A percentile compares a stretch with the other conserved stretches of the same genome.
Conservation (phyloP, 1,140 invertebrate genomes). For the Pseudomyrmex pallidus region DNA sequence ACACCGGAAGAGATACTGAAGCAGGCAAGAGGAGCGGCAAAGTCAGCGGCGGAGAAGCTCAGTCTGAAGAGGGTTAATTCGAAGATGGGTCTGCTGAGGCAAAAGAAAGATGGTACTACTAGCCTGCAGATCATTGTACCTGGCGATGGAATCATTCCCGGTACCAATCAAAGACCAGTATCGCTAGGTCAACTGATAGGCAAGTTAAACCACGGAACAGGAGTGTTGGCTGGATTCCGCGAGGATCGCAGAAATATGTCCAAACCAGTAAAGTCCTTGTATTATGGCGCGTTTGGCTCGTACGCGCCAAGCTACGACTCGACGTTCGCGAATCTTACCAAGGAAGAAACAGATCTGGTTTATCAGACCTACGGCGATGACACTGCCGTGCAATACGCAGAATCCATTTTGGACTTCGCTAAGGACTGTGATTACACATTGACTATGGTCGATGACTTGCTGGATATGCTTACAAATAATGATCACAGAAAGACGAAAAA, state of each 20-base stretch:
- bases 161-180: slow-evolving; percentile 91
- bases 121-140: slow-evolving; percentile 95
- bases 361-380: slow-evolving; percentile 96
- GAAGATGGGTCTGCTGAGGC: slow-evolving; percentile 93
- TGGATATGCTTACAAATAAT: slow-evolving; percentile 93
- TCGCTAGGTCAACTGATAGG: slow-evolving; percentile 93
- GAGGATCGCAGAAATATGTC: slow-evolving; percentile 95
- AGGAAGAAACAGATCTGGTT: slow-evolving; percentile 97
- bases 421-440: slow-evolving; percentile 93
- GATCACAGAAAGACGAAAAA: slow-evolving; percentile 93
- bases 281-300: slow-evolving; percentile 97
- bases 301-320: slow-evolving; percentile 98
- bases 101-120: slow-evolving; percentile 93
- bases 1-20: slow-evolving; percentile 92
- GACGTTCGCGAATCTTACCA: slow-evolving; percentile 96
- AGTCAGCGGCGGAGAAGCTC: slow-evolving; percentile 88
- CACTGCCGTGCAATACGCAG: slow-evolving; percentile 94
- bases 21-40: slow-evolving; percentile 89
- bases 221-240: slow-evolving; percentile 89
- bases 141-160: slow-evolving; percentile 89
- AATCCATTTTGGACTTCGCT: slow-evolving; percentile 93
- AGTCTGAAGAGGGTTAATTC: slow-evolving; percentile 86
- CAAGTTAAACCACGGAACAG: slow-evolving; percentile 93
- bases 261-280: slow-evolving; percentile 95
- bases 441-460: slow-evolving; percentile 92